Percentiles rank a stretch among this genome's conserved stretches.
Conservation (phyloP, 2,888 invertebrate species). For the Diarsia brunnea region DNA sequence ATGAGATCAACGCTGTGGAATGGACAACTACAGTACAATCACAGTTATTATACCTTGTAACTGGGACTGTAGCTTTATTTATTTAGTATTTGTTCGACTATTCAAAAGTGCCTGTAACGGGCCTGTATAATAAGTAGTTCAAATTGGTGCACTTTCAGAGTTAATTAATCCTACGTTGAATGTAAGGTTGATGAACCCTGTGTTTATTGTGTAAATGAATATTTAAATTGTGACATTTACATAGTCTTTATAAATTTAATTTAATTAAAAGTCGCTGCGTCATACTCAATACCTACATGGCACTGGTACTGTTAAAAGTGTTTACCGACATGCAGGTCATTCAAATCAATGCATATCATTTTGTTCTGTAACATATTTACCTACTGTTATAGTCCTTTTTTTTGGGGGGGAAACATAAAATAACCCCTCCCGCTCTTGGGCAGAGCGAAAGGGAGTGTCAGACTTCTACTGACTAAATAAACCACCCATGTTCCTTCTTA, state of each 20-base stretch:
- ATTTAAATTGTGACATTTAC: constrained; percentile 52
- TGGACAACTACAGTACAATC: too few species aligned
- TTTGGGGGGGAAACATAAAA: too few species aligned
- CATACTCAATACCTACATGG: constrained; percentile 22
- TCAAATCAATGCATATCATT: not conserved
- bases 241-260: constrained; percentile 23
- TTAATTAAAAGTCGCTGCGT: constrained; percentile 58
- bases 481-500: too few species aligned
- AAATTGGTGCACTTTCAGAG: constrained; percentile 11
- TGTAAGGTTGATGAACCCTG: not conserved
- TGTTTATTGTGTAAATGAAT: constrained; percentile 39
- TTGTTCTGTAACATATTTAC: not conserved
- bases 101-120: too few species aligned
- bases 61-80: too few species aligned
- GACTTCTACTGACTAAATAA: too few species aligned
- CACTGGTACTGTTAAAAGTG: not conserved
- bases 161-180: constrained; percentile 40
- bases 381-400: not conserved
- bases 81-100: too few species aligned
- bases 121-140: constrained; percentile 26
- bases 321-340: not conserved
- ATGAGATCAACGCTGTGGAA: too few species aligned
- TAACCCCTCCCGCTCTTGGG: too few species aligned
- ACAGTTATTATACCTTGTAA: too few species aligned
- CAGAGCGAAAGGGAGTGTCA: too few species aligned